Evolutionary conservation across 2,113 vertebrate genomes (phyloP), one percentile per base, ranked within the genome.

Genomic region (Hucho hucho): DNA sequence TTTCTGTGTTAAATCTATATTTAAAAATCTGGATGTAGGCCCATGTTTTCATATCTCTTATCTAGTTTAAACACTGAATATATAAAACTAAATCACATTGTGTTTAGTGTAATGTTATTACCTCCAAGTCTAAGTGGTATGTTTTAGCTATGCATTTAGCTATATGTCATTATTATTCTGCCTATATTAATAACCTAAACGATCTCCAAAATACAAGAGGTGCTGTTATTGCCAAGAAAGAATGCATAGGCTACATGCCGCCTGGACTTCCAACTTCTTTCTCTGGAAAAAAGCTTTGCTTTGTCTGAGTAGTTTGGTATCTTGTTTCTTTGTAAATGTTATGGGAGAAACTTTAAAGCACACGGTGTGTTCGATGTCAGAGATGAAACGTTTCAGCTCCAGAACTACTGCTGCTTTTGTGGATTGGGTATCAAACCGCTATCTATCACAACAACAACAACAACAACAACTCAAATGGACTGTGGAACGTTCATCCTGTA

Each of bases 181-280:
- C 14, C 14, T 59, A 6, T 69, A n/a, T 53, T 5, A 26, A 69
- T 75, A 9, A 79, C 14, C 28, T 49, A n/a, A 63, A 14, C 9
- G 46, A 16, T 72, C 46, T 76, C 74, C 20, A 56, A 75, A 75
- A 81, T 63, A 75, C 79, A 81, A 80, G 64, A 83, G 87, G 86
- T 89, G 88, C 87, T 88, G 81, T 86, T 78, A 79, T 16, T 72
- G 66, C 79, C 78, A 87, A 80, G 84, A 53, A 18, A 53, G 14
- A 90, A 87, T 89, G 84, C 84, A 82, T 78, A 82, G 16, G 47
- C 56, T 22, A 26, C 25, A 16, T 73, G 76, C 69, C 80, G 63
- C 72, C 61, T 78, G 63, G 68, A 82, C 81, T 77, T 22, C 58
- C n/a, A 18, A 81, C 68, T 61, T 20, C 68, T 81, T 79, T 1